Conservation (phyloP, 2,888 invertebrate species). For the Melanostoma scalare region DNA sequence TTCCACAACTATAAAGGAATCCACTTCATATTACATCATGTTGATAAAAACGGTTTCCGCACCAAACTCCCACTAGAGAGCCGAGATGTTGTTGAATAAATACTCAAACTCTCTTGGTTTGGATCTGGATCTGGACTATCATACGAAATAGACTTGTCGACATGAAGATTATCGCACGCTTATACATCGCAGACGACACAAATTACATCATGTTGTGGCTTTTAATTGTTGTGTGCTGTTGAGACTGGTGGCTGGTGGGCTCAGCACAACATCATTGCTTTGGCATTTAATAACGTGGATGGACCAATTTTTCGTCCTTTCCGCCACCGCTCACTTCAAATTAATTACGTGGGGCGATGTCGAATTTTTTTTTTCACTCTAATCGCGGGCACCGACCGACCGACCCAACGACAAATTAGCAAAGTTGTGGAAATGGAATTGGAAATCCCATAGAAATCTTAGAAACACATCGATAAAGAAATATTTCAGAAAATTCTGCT, state of each 20-base stretch:
- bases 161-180: constrained; percentile 63
- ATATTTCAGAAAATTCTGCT: constrained; percentile 12
- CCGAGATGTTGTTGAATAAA: background rate
- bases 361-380: constrained; percentile 47
- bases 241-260: constrained; percentile 11
- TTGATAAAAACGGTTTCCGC: constrained; percentile 22
- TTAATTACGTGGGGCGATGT: constrained; percentile 29
- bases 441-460: background rate
- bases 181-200: constrained; percentile 52
- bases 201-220: constrained; percentile 71
- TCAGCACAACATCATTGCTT: constrained; percentile 50
- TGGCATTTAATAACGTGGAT: constrained; percentile 69
- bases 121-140: background rate
- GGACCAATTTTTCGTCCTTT: constrained; percentile 37
- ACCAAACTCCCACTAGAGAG: constrained; percentile 5
- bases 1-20: constrained; percentile 1
- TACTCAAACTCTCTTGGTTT: background rate
- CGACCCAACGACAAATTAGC: background rate
- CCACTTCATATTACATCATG: constrained; percentile 51
- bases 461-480: constrained; percentile 1
- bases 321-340: background rate
- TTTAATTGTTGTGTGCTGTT: constrained; percentile 58
- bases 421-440: constrained; percentile 15
- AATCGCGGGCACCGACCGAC: background rate
- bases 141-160: constrained; percentile 26